Conservation (phyloP, 2,888 invertebrate species). For the Phasia obesa region DNA sequence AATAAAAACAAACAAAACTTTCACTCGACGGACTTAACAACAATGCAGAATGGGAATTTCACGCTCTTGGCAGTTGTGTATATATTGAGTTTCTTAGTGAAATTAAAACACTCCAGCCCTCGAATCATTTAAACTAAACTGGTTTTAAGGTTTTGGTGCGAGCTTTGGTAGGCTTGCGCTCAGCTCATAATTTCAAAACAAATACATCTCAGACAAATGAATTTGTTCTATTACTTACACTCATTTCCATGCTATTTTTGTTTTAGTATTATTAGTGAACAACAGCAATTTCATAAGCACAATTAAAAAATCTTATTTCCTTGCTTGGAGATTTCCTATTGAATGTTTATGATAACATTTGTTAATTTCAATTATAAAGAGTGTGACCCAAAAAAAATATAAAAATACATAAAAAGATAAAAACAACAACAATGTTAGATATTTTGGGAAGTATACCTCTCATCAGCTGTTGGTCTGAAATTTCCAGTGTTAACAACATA, state of each 20-base stretch:
- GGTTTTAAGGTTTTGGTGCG: slow-evolving; percentile 46
- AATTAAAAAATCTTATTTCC: neutral
- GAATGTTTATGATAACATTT: slow-evolving; percentile 43
- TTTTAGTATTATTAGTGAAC: slow-evolving; percentile 30
- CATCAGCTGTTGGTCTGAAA: too few relatives aligned
- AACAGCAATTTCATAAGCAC: neutral
- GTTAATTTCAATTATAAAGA: too few relatives aligned
- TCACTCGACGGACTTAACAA: slow-evolving; percentile 38
- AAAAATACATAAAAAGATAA: too few relatives aligned
- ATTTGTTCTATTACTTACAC: slow-evolving; percentile 75
- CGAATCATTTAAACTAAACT: slow-evolving; percentile 41
- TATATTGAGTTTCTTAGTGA: neutral
- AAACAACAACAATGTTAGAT: too few relatives aligned
- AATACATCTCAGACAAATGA: neutral
- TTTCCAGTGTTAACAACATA: too few relatives aligned
- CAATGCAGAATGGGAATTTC: neutral
- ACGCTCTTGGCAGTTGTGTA: too few relatives aligned
- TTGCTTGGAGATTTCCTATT: slow-evolving; percentile 18
- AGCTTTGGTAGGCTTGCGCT: slow-evolving; percentile 8
- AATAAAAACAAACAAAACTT: slow-evolving; percentile 47
- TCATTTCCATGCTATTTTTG: slow-evolving; percentile 77
- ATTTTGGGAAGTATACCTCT: too few relatives aligned
- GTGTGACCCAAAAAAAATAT: too few relatives aligned
- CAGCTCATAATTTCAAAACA: neutral
- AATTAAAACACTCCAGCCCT: neutral